phyloP scores from a whole-genome alignment of 1,140 invertebrate species.

The Metopolophium dirhodum region DNA sequence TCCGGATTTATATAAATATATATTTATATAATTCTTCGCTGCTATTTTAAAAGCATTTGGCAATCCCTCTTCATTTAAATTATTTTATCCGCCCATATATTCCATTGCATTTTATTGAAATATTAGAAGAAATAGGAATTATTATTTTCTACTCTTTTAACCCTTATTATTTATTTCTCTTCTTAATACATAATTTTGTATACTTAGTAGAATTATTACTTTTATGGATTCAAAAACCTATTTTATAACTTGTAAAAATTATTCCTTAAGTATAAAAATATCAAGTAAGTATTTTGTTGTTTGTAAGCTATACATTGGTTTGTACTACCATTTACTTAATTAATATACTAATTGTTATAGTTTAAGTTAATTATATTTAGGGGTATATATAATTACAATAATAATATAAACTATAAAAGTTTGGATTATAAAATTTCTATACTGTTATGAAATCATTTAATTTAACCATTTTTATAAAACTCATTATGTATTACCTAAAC shows the following conservation, averaged over 20 bases:
- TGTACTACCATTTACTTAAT: conserved; percentile 9
- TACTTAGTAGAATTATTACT: conserved; percentile 4
- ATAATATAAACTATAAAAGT: background rate
- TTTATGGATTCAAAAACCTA: conserved; percentile 10
- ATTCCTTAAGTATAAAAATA: background rate
- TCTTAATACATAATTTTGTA: background rate
- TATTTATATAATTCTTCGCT: conserved; percentile 55
- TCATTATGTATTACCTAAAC: background rate
- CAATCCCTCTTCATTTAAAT: conserved; percentile 47
- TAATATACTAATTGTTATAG: background rate
- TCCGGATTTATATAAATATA: conserved; percentile 56
- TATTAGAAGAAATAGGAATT: conserved; percentile 7
- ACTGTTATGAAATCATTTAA: background rate
- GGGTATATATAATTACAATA: background rate
- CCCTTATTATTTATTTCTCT: conserved; percentile 19
- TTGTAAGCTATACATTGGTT: background rate
- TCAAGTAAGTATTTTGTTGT: conserved; percentile 51
- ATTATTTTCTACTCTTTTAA: conserved; percentile 29
- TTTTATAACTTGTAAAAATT: conserved; percentile 15
- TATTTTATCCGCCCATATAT: conserved; percentile 52
- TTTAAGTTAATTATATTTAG: background rate
- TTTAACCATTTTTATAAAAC: background rate
- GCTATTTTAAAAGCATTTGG: conserved; percentile 53
- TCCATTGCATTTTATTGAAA: conserved; percentile 50
- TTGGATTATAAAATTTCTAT: background rate